Conservation (phyloP, 2,797 vertebrate genomes). For the Sebastes trivittatus region DNA sequence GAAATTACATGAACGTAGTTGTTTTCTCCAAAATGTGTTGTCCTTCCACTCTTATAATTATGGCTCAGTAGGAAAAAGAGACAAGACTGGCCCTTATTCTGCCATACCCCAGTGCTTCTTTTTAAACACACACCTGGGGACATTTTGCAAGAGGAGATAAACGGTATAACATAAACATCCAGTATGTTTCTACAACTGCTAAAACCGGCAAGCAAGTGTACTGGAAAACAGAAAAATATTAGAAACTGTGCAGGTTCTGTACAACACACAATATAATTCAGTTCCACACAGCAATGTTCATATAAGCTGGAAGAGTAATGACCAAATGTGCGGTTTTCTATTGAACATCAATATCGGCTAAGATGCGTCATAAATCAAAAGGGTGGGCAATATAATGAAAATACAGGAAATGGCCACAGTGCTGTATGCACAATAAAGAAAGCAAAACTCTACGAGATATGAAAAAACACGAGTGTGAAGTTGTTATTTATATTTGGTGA, state of each 20-base stretch:
- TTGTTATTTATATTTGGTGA: not conserved
- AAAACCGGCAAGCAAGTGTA: slow-evolving; percentile 2
- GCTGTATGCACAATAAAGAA: slow-evolving; percentile 1
- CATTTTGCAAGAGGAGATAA: not conserved
- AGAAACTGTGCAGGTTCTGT: slow-evolving; percentile 12
- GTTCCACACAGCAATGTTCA: slow-evolving; percentile 21
- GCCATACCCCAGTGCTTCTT: not conserved
- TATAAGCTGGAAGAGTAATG: slow-evolving; percentile 49
- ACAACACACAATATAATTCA: slow-evolving; percentile 35
- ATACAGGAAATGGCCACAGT: slow-evolving; percentile 8
- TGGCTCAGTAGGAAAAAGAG: not conserved
- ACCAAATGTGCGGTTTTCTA: slow-evolving; percentile 32
- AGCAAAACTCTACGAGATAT: not conserved
- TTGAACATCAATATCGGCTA: slow-evolving; percentile 50
- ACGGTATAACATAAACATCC: not conserved
- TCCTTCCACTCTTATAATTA: not conserved
- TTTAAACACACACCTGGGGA: slow-evolving; percentile 5
- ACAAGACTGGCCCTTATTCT: not conserved
- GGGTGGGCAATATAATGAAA: slow-evolving; percentile 36
- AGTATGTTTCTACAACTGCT: slow-evolving; percentile 4
- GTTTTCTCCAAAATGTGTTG: not conserved
- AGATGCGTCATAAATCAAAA: slow-evolving; percentile 45
- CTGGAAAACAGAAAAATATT: slow-evolving; percentile 19
- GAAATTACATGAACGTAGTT: not conserved
- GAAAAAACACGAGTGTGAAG: not conserved